phyloP scores from a whole-genome alignment of 1,140 invertebrate species.

The Macrocentrus cingulum region DNA sequence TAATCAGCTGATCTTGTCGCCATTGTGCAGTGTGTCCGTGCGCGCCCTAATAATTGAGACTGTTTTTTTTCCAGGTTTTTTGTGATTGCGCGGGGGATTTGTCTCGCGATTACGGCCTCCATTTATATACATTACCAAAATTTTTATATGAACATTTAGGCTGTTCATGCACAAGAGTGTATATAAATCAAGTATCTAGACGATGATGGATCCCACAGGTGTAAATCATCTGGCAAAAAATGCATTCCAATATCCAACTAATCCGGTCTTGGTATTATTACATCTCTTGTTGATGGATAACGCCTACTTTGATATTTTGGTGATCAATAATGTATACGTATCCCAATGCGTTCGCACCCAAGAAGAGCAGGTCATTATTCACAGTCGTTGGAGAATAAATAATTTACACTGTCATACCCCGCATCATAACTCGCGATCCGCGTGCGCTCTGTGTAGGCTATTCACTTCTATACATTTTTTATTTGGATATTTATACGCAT shows the following conservation, averaged over 20 bases:
- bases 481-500: slow-evolving; percentile 9
- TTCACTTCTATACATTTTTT: slow-evolving; percentile 17
- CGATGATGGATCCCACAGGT: slow-evolving; percentile 21
- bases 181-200: slow-evolving; percentile 2
- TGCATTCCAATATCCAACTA: slow-evolving; percentile 21
- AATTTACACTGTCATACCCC: slow-evolving; percentile 45
- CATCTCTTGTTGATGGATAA: slow-evolving; percentile 41
- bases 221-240: slow-evolving; percentile 21
- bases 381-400: slow-evolving; percentile 49
- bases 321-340: slow-evolving; percentile 44
- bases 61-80: too few relatives aligned
- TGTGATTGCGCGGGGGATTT: too few relatives aligned
- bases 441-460: too few relatives aligned
- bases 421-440: slow-evolving; percentile 37
- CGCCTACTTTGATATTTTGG: slow-evolving; percentile 49
- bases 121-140: slow-evolving; percentile 2
- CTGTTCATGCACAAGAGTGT: slow-evolving; percentile 21
- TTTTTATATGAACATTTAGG: not conserved
- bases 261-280: not conserved
- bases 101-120: too few relatives aligned
- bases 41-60: too few relatives aligned
- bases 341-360: slow-evolving; percentile 38
- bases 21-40: too few relatives aligned
- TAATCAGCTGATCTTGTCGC: too few relatives aligned
- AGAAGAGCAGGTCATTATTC: slow-evolving; percentile 44